Conservation (phyloP, 2,797 vertebrate species). For the Buphagus erythrorhynchus region DNA sequence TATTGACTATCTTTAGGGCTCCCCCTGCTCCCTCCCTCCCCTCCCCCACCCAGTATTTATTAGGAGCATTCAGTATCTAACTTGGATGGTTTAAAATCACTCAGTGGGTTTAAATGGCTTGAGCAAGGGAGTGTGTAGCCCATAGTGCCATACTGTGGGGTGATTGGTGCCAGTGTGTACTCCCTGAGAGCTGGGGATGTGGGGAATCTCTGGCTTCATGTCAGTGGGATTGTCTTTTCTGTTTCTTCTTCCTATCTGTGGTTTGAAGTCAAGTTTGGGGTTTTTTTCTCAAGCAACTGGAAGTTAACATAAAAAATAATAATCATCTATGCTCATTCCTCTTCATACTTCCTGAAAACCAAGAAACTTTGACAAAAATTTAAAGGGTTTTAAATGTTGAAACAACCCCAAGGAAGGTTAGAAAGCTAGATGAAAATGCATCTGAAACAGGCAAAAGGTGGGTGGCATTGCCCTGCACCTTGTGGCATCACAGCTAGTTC, state of each 20-base stretch:
- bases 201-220: not conserved
- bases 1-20: fast-evolving
- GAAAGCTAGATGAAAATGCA: not conserved
- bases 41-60: fast-evolving
- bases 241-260: not conserved
- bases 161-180: not conserved
- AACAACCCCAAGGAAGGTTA: not conserved
- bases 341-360: not conserved
- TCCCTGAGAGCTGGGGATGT: not conserved
- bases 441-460: not conserved
- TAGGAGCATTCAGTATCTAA: not conserved
- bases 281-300: not conserved
- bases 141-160: fast-evolving
- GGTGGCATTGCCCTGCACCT: not conserved
- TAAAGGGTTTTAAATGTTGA: not conserved
- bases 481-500: not conserved
- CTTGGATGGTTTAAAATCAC: not conserved
- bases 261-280: not conserved
- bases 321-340: not conserved
- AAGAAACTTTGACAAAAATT: not conserved
- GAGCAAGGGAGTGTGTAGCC: not conserved
- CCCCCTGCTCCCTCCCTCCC: not conserved
- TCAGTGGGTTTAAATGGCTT: not conserved
- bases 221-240: not conserved
- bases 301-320: not conserved